A percentile compares a stretch with the other conserved stretches of the same genome.
These are phyloP conservation scores for Antheraea mylitta DNA, from an alignment of 1,140 invertebrate species.

Conservation along the genomic window DNA sequence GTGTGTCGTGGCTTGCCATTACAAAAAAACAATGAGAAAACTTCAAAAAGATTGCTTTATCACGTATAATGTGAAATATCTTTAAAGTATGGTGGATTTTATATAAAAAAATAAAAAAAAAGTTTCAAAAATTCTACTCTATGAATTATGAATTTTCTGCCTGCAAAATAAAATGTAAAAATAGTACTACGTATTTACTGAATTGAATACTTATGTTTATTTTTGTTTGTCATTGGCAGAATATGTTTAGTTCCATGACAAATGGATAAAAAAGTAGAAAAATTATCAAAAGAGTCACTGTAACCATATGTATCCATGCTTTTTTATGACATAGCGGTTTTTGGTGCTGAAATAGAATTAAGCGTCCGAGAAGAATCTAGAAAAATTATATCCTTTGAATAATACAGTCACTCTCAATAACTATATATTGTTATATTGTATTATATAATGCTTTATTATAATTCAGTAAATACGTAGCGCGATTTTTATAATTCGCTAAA, in stretches of 20 bases:
- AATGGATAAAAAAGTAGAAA: background rate
- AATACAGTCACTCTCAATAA: no score
- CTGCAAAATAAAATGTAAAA: slow-evolving; percentile 15
- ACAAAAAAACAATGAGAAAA: background rate
- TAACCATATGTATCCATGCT: background rate
- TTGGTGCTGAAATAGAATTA: no score
- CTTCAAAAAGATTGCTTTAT: background rate
- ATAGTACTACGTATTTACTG: background rate
- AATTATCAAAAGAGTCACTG: background rate
- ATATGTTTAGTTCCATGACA: background rate
- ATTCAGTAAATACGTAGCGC: background rate
- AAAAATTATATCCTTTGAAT: no score
- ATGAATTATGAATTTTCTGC: slow-evolving; percentile 42
- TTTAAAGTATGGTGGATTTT: background rate
- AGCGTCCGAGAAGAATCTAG: no score
- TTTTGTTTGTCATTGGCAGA: background rate
- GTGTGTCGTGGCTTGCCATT: background rate
- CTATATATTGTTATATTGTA: no score
- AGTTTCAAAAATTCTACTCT: slow-evolving; percentile 17
- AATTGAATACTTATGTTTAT: background rate
- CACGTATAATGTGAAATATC: background rate
- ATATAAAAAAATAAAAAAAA: background rate
- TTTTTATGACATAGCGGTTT: background rate
- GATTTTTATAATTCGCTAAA: background rate
- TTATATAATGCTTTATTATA: background rate